Percentiles rank a stretch among this genome's conserved stretches.
These are phyloP conservation scores for Karalla daura DNA, from an alignment of 2,797 vertebrate species.

Conservation along the genomic window DNA sequence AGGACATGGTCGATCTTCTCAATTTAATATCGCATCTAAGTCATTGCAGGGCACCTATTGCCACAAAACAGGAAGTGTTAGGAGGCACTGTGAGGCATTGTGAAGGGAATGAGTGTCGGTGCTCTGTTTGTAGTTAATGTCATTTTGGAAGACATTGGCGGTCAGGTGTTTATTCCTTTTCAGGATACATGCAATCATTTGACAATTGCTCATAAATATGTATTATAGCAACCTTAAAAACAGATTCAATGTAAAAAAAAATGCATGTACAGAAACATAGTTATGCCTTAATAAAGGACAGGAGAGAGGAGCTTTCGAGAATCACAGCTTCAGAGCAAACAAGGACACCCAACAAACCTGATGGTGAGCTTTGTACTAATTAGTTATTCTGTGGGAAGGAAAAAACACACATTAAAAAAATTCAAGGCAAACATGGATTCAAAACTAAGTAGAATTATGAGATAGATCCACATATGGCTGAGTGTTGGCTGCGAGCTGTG, in stretches of 20 bases:
- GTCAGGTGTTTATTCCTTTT: not conserved
- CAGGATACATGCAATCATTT: not conserved
- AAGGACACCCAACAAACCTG: conserved; percentile 39
- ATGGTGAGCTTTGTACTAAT: conserved; percentile 62
- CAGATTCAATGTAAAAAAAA: conserved; percentile 7
- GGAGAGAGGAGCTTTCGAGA: conserved; percentile 26
- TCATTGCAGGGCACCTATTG: too few relatives aligned
- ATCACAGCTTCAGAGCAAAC: conserved; percentile 29
- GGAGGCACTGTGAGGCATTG: too few relatives aligned
- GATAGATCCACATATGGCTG: conserved; percentile 64
- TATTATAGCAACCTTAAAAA: not conserved
- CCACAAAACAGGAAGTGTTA: too few relatives aligned
- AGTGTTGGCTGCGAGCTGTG: conserved; percentile 61
- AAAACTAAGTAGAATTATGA: conserved; percentile 52
- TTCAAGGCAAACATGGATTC: conserved; percentile 54
- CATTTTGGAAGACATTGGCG: too few relatives aligned
- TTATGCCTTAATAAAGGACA: conserved; percentile 13
- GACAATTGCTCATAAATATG: not conserved
- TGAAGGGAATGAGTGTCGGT: too few relatives aligned
- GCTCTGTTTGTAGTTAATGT: too few relatives aligned
- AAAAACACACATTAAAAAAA: conserved; percentile 33
- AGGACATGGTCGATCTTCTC: too few relatives aligned
- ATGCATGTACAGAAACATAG: conserved; percentile 6
- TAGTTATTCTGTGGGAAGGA: conserved; percentile 39
- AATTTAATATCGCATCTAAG: too few relatives aligned